These are phyloP conservation scores for Oreotrochilus melanogaster DNA, from an alignment of 2,113 vertebrate genomes.

Conservation along the genomic window DNA sequence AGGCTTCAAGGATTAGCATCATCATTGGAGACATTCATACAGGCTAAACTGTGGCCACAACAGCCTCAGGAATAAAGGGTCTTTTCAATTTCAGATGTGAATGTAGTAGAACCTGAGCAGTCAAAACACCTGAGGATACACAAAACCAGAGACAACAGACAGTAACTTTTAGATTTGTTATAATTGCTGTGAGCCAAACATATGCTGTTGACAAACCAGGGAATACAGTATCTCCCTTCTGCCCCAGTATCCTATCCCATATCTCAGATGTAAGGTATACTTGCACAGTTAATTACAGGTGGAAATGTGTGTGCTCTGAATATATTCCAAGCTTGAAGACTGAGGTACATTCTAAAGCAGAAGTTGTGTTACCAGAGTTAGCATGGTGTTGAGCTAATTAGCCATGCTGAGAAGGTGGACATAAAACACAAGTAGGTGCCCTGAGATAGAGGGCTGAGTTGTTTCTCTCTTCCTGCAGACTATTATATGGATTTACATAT, in stretches of 20 bases:
- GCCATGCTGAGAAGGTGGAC: neutral
- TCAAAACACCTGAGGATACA: neutral
- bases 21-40: neutral
- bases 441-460: neutral
- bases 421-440: neutral
- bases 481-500: neutral
- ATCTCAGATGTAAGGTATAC: neutral
- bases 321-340: neutral
- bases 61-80: neutral
- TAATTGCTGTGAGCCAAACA: conserved; percentile 13
- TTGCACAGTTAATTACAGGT: neutral
- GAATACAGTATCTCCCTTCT: neutral
- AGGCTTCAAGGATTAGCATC: neutral
- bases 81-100: neutral
- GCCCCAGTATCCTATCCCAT: neutral
- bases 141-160: neutral
- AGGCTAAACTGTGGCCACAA: neutral
- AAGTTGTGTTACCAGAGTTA: neutral
- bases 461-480: neutral
- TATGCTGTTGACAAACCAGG: conserved; percentile 1
- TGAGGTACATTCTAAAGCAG: neutral
- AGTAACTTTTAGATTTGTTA: conserved; percentile 4
- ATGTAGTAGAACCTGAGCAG: neutral
- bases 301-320: neutral
- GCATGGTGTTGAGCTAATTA: neutral